Conservation (phyloP, 2,888 invertebrate species). For the Cephus pulcher region DNA sequence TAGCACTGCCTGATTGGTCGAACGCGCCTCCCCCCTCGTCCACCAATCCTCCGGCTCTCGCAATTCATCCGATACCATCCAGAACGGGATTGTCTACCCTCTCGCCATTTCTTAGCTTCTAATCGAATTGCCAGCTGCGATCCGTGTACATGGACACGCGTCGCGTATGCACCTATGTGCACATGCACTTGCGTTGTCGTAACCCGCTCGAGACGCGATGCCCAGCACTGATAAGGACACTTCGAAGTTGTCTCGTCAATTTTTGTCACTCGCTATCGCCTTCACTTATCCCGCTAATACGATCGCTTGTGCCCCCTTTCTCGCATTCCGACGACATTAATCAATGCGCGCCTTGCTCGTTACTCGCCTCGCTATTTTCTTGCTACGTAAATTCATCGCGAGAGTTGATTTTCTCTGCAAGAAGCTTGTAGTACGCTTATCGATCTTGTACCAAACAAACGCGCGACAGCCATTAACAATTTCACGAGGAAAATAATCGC, state of each 20-base stretch:
- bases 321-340: background rate
- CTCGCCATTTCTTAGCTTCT: background rate
- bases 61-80: background rate
- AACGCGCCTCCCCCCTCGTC: background rate
- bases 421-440: background rate
- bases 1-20: slow-evolving; percentile 26
- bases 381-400: background rate
- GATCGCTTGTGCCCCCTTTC: slow-evolving; percentile 22
- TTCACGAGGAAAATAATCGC: background rate
- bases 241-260: background rate
- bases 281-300: slow-evolving; percentile 39
- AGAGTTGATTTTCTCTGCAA: background rate
- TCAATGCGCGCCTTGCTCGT: background rate
- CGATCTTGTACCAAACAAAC: background rate
- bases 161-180: background rate
- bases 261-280: slow-evolving; percentile 10
- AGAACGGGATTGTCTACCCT: background rate
- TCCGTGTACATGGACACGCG: background rate
- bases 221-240: background rate
- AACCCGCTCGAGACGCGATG: background rate
- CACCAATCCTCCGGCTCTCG: background rate
- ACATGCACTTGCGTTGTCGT: background rate
- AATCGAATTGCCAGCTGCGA: background rate
- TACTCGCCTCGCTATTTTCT: background rate
- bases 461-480: background rate